These are phyloP conservation scores for Porites australiensis DNA, from an alignment of 64 coral and sea anemone species.

Conservation along the genomic window DNA sequence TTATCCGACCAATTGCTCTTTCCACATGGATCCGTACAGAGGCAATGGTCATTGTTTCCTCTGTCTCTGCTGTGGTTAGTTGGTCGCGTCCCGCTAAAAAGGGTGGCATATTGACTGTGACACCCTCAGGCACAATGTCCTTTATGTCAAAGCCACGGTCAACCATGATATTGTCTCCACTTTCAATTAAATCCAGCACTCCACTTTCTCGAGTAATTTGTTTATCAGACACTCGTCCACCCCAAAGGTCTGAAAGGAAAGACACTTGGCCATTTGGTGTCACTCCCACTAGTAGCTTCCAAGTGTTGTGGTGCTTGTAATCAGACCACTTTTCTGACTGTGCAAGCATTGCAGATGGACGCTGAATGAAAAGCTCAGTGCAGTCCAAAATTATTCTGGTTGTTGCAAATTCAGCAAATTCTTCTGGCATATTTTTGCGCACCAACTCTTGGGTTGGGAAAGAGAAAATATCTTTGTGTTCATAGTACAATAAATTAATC, in stretches of 20 bases:
- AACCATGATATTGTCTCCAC: slow-evolving; percentile 48
- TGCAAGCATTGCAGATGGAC: no score
- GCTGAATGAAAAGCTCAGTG: no score
- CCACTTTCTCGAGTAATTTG: slow-evolving; percentile 22
- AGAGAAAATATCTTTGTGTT: slow-evolving; percentile 16
- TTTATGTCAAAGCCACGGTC: slow-evolving; percentile 46
- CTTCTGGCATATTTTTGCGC: slow-evolving; percentile 19
- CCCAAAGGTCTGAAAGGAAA: slow-evolving; percentile 48
- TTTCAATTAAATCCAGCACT: slow-evolving; percentile 24
- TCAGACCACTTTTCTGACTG: no score
- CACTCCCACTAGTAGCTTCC: slow-evolving; percentile 21
- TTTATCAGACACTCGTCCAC: slow-evolving; percentile 21
- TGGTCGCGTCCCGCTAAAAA: no score
- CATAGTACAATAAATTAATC: slow-evolving; percentile 50
- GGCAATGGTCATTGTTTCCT: no score
- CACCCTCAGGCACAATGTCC: slow-evolving; percentile 37
- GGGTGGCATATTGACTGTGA: slow-evolving; percentile 35
- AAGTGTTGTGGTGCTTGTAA: no score
- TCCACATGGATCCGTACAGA: no score
- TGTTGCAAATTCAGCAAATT: slow-evolving; percentile 37
- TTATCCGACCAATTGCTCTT: slow-evolving; percentile 47
- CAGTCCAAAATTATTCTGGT: no score
- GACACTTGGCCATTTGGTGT: slow-evolving; percentile 54
- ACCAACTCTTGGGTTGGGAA: slow-evolving; percentile 25
- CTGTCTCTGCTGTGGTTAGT: no score